Conservation (phyloP, 2,797 vertebrate genomes). For the Danio albolineatus region DNA sequence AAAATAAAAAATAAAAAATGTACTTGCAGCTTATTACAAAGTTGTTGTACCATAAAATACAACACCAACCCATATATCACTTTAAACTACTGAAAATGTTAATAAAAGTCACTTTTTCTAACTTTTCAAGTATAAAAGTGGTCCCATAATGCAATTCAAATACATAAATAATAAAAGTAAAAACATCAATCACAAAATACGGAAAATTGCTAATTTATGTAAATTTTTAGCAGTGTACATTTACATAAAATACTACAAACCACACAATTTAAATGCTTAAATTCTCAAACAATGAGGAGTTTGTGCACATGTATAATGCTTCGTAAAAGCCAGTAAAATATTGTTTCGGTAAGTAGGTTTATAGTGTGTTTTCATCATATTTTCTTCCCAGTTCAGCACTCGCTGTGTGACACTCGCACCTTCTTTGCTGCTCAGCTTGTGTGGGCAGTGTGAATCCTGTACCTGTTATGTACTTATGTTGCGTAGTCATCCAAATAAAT, state of each 20-base stretch:
- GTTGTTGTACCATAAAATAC: too few relatives aligned
- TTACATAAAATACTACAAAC: background rate
- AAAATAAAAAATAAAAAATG: too few relatives aligned
- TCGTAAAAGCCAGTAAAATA: background rate
- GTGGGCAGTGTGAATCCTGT: background rate
- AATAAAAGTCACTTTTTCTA: too few relatives aligned
- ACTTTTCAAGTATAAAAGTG: too few relatives aligned
- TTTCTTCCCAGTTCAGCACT: background rate
- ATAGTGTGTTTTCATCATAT: background rate
- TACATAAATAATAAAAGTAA: too few relatives aligned
- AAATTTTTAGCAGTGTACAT: background rate
- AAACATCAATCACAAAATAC: too few relatives aligned
- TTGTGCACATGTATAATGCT: background rate
- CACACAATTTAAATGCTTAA: background rate
- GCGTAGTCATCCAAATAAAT: background rate
- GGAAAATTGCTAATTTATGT: too few relatives aligned
- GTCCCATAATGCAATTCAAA: too few relatives aligned
- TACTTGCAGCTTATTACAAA: too few relatives aligned
- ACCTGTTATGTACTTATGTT: constrained; percentile 3
- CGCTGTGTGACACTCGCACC: background rate
- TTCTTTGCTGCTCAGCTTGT: background rate
- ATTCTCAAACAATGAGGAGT: background rate
- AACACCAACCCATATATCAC: too few relatives aligned
- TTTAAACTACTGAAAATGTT: too few relatives aligned
- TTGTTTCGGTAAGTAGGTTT: background rate